Base-by-base conservation (phyloP, 1,140 invertebrate species). In the Aphaenogaster ashmeadi region DNA sequence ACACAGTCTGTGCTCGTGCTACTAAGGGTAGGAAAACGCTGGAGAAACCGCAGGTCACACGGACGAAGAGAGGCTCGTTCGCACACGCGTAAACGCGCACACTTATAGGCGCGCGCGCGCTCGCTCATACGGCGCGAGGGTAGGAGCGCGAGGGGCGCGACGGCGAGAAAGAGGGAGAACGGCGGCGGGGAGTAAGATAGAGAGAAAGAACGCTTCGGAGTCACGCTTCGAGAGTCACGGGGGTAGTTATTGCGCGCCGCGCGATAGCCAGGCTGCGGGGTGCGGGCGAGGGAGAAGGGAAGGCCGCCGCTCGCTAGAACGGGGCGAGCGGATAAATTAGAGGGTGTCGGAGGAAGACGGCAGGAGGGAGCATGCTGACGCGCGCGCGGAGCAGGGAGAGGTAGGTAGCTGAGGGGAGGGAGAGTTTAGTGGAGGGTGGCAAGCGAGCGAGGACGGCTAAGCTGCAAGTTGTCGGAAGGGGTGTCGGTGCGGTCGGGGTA, bases 31-130 rank as follows among this genome's bases (percentile, higher is more conserved):
- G 91, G 86, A 91, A 91, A 93, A 93, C 92, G 91, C 87, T 88
- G 92, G 88, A 91, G 92, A 92, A 93, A 93, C 92, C 93, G 85
- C 93, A 93, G 93, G 90, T 93, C 93, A 92, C 93, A 93, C 91
- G 88, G 89, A 93, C 64, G 88, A 78, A 66, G 78, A 52, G 79
- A 85, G 71, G 44, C 58, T 87, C 64, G 58, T 64, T 83, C 71
- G 80, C 78, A 81, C 88, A 88, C 86, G 71, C 85, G 78, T 78
- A 74, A 58, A 88, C 81, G 38, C 79, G 89, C 77, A 62, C 56
- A 74, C 86, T 85, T 83, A 66, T 41, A 33, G 18, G 47, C 41
- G n/a, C 33, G 33, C 21, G 11, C 47, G 15, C 21, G 78, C 47
- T 64, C 58, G 41, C 83, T 69, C 47, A 52, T 64, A 87, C 54